These are phyloP conservation scores for Pemphredon lugubris DNA, from an alignment of 2,888 invertebrate species.

Conservation along the genomic window DNA sequence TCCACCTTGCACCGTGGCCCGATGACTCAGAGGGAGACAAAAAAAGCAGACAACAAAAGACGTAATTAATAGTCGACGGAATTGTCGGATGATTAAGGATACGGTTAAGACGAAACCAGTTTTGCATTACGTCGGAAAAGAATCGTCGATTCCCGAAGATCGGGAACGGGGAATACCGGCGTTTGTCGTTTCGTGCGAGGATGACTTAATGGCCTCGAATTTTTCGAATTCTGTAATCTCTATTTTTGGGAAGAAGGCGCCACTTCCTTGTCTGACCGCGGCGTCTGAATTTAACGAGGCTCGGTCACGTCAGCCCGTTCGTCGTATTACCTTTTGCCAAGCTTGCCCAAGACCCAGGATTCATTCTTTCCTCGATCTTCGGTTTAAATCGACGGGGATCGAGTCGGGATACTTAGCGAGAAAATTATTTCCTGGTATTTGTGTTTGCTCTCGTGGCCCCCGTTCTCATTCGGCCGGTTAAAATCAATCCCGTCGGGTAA, in stretches of 20 bases:
- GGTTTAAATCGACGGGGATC: too few relatives aligned
- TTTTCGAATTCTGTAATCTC: constrained; percentile 49
- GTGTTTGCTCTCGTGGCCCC: too few relatives aligned
- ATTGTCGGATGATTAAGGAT: constrained; percentile 39
- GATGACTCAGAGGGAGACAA: neutral
- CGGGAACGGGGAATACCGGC: neutral
- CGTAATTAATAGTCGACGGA: constrained; percentile 24
- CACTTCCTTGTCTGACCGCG: constrained; percentile 28
- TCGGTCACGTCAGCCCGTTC: constrained; percentile 26
- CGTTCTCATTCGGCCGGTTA: too few relatives aligned
- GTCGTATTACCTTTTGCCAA: neutral
- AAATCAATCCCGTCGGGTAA: too few relatives aligned
- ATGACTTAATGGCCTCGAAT: constrained; percentile 35
- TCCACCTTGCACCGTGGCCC: neutral
- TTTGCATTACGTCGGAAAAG: constrained; percentile 22
- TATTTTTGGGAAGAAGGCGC: constrained; percentile 45
- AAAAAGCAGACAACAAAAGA: constrained; percentile 19
- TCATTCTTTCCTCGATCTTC: too few relatives aligned
- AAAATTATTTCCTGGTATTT: too few relatives aligned
- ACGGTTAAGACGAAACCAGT: constrained; percentile 41
- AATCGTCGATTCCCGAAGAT: constrained; percentile 2
- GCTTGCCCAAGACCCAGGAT: neutral
- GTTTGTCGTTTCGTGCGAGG: constrained; percentile 4
- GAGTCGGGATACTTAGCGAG: too few relatives aligned
- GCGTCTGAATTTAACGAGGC: constrained; percentile 25